phyloP scores from a whole-genome alignment of 2,113 vertebrate species.

The Cyphomyrus discorhynchus region DNA sequence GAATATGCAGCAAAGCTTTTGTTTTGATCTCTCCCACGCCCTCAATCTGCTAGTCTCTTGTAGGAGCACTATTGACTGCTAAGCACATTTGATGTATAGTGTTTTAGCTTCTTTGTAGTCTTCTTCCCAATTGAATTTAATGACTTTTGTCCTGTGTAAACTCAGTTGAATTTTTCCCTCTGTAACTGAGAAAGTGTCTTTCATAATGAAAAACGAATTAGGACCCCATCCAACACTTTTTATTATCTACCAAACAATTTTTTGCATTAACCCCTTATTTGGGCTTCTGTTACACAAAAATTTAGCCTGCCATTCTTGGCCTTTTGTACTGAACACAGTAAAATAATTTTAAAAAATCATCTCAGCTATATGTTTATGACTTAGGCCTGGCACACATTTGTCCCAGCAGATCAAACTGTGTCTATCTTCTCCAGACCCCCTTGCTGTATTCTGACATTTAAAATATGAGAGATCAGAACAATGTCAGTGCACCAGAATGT shows the following conservation, averaged over 20 bases:
- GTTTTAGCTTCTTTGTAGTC: not conserved
- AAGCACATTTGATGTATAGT: not conserved
- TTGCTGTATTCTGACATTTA: slow-evolving; percentile 30
- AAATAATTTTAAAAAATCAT: not conserved
- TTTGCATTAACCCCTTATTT: not conserved
- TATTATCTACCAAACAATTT: not conserved
- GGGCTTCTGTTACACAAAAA: not conserved
- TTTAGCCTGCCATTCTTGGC: not conserved
- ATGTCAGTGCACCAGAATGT: slow-evolving; percentile 28
- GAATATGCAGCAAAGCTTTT: not conserved
- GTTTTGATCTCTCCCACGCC: not conserved
- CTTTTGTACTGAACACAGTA: not conserved
- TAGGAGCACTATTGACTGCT: not conserved
- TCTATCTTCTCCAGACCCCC: slow-evolving; percentile 23
- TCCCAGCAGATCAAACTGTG: slow-evolving; percentile 27
- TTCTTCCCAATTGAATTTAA: not conserved
- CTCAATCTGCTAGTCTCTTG: not conserved
- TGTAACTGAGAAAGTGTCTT: not conserved
- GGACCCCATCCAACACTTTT: not conserved
- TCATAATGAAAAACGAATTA: not conserved
- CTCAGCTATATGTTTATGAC: not conserved
- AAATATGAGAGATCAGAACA: slow-evolving; percentile 29
- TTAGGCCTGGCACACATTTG: not conserved
- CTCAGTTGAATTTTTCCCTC: not conserved
- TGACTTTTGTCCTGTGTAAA: not conserved